These are phyloP conservation scores for Thunnus thynnus DNA, from an alignment of 2,113 vertebrate genomes.

Conservation along the genomic window DNA sequence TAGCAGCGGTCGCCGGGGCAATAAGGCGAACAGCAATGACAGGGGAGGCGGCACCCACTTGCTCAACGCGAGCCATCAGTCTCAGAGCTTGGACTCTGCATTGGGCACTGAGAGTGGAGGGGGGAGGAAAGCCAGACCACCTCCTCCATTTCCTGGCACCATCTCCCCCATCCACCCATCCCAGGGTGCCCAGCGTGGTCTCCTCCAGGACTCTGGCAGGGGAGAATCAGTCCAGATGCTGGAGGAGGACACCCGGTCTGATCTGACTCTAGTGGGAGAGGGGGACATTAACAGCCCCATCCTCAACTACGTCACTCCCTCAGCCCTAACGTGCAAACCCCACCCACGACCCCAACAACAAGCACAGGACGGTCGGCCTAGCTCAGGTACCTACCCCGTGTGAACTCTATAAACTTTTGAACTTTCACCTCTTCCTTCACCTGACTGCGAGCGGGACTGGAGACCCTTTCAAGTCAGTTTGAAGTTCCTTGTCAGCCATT, in stretches of 20 bases:
- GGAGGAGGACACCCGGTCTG: conserved; percentile 91
- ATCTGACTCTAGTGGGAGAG: conserved; percentile 94
- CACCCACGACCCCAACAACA: conserved; percentile 82
- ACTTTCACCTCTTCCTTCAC: conserved; percentile 49
- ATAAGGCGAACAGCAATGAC: conserved; percentile 69
- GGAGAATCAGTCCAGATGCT: conserved; percentile 86
- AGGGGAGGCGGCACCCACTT: conserved; percentile 64
- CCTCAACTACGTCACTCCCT: conserved; percentile 90
- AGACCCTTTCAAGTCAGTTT: conserved; percentile 41
- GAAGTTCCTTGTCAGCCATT: conserved; percentile 7
- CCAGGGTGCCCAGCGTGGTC: conserved; percentile 50
- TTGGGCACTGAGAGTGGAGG: conserved; percentile 75
- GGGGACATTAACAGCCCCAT: conserved; percentile 93
- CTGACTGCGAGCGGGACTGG: conserved; percentile 37
- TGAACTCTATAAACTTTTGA: conserved; percentile 80
- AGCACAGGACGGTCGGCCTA: conserved; percentile 85
- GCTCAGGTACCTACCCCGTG: conserved; percentile 93
- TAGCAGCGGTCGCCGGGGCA: conserved; percentile 61
- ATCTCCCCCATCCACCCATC: conserved; percentile 83
- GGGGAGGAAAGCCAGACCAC: conserved; percentile 74
- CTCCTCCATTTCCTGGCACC: conserved; percentile 77
- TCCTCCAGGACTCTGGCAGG: conserved; percentile 68
- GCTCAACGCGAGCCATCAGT: conserved; percentile 79
- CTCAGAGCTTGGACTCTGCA: conserved; percentile 83
- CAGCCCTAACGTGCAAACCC: conserved; percentile 80